Evolutionary conservation across 1,140 invertebrate genomes (phyloP), one percentile per base, ranked within the genome.

Genomic region (Drosophila ambigua): DNA sequence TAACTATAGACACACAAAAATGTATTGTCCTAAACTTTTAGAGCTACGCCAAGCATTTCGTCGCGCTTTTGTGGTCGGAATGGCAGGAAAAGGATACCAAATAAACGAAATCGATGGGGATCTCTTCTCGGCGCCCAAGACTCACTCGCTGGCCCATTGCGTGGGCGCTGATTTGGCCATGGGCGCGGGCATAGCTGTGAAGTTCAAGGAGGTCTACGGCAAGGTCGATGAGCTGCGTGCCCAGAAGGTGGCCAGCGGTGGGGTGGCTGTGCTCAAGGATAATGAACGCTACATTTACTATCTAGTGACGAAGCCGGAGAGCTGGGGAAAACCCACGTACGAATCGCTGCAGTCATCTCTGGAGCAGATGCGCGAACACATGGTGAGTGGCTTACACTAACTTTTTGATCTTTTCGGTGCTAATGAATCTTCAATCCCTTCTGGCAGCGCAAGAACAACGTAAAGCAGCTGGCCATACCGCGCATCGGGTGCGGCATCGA

Each of bases 401-500:
- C 43, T 20, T 15, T 2, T 62, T 0, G 7, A 26, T 15, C 23
- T 15, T 15, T n/a, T 3, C 7, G 44, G 20, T 39, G 15, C 20
- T 53, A n/a, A 39, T 23, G 8, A 15, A 26, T 35, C 1, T 31
- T 66, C 8, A 7, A 8, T 31, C 8, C 16, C 11, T 15, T 81
- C 88, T 46, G 90, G 85, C 69, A 90, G 90, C 57, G 77, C 51
- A 39, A 92, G 72, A 80, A 93, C 54, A 66, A 92, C 54, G 92
- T 94, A 0, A 87, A 80, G 20, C 92, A 93, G 57, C 68, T 95
- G 39, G 93, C 94, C 5, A 94, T 95, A 73, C 95, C 95, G 2
- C 81, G 89, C 60, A 94, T 95, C 63, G 95, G 95, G 2, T 95
- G 94, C 87, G 95, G 95, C 45, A 91, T 95, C 15, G 95, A 95